Evolutionary conservation across 2,888 invertebrate genomes (phyloP).

Genomic region (Drosophila macrospina): DNA sequence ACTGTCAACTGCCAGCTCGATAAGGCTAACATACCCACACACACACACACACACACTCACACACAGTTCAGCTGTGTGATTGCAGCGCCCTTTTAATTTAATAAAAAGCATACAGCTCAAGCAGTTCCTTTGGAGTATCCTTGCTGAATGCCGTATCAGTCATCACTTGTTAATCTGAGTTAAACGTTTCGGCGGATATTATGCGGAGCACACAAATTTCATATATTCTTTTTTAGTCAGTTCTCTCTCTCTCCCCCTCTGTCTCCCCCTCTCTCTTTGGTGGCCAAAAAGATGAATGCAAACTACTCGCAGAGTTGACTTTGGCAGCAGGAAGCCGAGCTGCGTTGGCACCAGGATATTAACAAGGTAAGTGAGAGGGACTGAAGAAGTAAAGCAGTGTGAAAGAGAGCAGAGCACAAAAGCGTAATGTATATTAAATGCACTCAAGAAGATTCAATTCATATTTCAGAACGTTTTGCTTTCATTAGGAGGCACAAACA

Average conservation of each 20-base stretch:
- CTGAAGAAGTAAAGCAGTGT: background rate
- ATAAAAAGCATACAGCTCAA: slow-evolving; percentile 54
- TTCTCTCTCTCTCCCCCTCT: no score
- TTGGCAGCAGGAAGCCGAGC: slow-evolving; percentile 40
- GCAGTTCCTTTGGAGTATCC: slow-evolving; percentile 34
- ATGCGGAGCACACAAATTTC: slow-evolving; percentile 39
- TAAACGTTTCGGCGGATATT: slow-evolving; percentile 77
- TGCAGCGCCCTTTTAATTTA: slow-evolving; percentile 47
- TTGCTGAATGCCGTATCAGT: slow-evolving; percentile 53
- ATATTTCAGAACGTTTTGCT: slow-evolving; percentile 75
- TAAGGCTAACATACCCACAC: slow-evolving; percentile 1
- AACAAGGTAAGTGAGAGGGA: slow-evolving; percentile 38
- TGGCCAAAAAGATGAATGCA: slow-evolving; percentile 47
- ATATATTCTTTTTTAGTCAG: slow-evolving; percentile 13
- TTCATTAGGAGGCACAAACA: slow-evolving; percentile 71
- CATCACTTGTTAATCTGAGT: slow-evolving; percentile 76
- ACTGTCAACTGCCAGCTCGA: slow-evolving; percentile 29
- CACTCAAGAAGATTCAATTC: slow-evolving; percentile 78
- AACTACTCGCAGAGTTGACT: slow-evolving; percentile 33
- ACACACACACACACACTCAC: background rate
- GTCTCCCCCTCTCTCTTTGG: no score
- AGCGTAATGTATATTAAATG: slow-evolving; percentile 80
- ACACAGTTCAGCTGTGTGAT: background rate
- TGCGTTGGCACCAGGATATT: slow-evolving; percentile 56
- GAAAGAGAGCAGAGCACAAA: slow-evolving; percentile 32